Evolutionary conservation across 2,888 invertebrate genomes (phyloP).

Genomic region (Lepidocyrtoides sp.): DNA sequence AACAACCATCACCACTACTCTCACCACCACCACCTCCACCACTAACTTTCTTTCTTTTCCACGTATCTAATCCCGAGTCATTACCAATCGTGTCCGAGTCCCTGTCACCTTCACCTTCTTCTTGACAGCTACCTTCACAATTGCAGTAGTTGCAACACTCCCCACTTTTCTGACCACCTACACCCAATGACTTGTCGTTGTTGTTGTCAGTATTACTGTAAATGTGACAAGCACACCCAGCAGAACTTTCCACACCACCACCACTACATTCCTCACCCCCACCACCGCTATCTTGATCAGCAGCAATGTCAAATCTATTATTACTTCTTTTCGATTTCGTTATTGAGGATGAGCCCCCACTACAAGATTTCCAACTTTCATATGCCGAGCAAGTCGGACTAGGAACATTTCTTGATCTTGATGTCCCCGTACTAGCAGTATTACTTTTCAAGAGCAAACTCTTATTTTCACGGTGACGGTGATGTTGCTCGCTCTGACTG

Average conservation of each 20-base stretch:
- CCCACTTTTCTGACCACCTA: neutral
- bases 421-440: no score
- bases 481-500: conserved; percentile 3
- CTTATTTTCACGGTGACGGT: conserved; percentile 39
- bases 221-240: conserved; percentile 56
- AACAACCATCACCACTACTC: conserved; percentile 42
- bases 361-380: conserved; percentile 70
- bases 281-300: neutral
- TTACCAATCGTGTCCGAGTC: conserved; percentile 69
- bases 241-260: neutral
- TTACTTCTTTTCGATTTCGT: conserved; percentile 3
- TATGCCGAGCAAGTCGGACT: conserved; percentile 68
- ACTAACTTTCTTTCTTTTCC: conserved; percentile 76
- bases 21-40: neutral
- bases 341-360: conserved; percentile 2
- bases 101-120: conserved; percentile 31
- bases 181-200: neutral
- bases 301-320: neutral
- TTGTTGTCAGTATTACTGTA: conserved; percentile 5
- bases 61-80: conserved; percentile 85
- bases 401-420: conserved; percentile 21
- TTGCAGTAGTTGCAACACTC: conserved; percentile 64
- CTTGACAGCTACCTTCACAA: conserved; percentile 70
- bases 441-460: conserved; percentile 26
- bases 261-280: neutral